phyloP scores from a whole-genome alignment of 2,113 vertebrate genomes.

The Myotis yumanensis region DNA sequence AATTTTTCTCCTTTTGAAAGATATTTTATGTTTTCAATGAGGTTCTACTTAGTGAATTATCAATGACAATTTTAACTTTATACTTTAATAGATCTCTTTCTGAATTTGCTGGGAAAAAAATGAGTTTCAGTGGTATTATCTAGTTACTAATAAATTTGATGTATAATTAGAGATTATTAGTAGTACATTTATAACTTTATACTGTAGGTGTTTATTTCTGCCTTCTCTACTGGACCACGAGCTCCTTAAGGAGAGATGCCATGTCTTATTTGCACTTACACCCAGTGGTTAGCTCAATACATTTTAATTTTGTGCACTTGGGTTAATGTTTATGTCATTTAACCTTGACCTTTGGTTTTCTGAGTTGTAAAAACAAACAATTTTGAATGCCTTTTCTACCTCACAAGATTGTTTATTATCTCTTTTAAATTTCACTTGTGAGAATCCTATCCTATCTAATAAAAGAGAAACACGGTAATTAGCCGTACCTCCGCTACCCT shows the following conservation, averaged over 20 bases:
- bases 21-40: constrained; percentile 22
- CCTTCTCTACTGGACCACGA: background rate
- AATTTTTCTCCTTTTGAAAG: constrained; percentile 18
- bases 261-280: constrained; percentile 37
- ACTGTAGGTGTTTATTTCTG: background rate
- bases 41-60: constrained; percentile 22
- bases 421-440: background rate
- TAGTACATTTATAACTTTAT: background rate
- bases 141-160: constrained; percentile 33
- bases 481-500: too few relatives aligned
- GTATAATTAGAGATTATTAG: constrained; percentile 14
- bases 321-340: constrained; percentile 28
- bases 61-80: constrained; percentile 26
- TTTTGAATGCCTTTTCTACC: background rate
- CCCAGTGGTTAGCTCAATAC: background rate
- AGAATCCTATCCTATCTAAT: background rate
- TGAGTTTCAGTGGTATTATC: background rate
- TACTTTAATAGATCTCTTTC: background rate
- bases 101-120: background rate
- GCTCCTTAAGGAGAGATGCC: background rate
- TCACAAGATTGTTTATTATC: constrained; percentile 8
- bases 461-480: too few relatives aligned
- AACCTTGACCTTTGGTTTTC: background rate
- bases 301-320: background rate
- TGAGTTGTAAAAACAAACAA: constrained; percentile 36